Conservation (phyloP, 2,113 vertebrate genomes). For the Sceloporus undulatus region DNA sequence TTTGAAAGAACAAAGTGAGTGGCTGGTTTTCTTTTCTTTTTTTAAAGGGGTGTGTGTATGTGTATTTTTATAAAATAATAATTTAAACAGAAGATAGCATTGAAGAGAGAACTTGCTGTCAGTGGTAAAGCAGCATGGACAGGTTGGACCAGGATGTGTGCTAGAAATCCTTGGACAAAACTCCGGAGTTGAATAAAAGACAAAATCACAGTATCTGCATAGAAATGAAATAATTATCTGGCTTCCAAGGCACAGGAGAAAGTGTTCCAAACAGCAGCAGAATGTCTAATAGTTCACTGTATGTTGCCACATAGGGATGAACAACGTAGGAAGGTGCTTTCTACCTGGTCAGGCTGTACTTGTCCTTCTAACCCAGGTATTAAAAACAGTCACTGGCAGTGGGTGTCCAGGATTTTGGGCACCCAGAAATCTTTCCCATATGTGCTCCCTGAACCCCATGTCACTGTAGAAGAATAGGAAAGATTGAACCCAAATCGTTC, state of each 20-base stretch:
- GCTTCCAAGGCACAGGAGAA: constrained; percentile 33
- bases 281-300: neutral
- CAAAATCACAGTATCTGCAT: constrained; percentile 22
- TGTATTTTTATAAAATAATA: neutral
- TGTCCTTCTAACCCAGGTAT: neutral
- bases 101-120: constrained; percentile 34
- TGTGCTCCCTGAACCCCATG: neutral
- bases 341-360: neutral
- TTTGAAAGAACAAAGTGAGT: constrained; percentile 13
- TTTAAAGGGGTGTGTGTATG: neutral
- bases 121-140: constrained; percentile 9
- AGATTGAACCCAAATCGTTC: neutral
- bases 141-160: neutral
- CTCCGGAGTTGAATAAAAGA: constrained; percentile 24
- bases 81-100: constrained; percentile 37
- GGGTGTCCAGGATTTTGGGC: neutral
- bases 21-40: neutral
- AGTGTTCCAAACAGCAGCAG: constrained; percentile 40
- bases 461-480: neutral
- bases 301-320: neutral
- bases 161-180: constrained; percentile 48
- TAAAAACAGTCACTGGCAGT: neutral
- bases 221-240: constrained; percentile 50
- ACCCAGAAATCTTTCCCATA: neutral
- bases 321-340: neutral